Evolutionary conservation across 2,113 vertebrate species (phyloP).

Genomic region (Nannobrachium achirus): DNA sequence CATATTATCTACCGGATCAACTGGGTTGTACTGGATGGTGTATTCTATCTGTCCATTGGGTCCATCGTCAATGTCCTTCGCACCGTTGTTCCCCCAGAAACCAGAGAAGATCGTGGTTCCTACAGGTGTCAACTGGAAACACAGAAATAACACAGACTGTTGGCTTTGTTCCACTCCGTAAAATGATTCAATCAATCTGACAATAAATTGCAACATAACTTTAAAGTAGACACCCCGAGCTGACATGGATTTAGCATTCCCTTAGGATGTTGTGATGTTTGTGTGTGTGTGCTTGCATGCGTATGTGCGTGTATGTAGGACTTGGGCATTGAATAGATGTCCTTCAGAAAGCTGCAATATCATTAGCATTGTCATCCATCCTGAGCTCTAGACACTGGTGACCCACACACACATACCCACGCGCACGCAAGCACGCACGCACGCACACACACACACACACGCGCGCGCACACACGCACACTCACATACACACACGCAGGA

Average conservation of each 20-base stretch:
- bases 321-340: slow-evolving; percentile 2
- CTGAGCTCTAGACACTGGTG: background rate
- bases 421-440: background rate
- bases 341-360: slow-evolving; percentile 6
- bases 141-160: slow-evolving; percentile 1
- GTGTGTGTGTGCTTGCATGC: background rate
- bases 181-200: too few species aligned
- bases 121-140: slow-evolving; percentile 90
- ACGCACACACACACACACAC: too few species aligned
- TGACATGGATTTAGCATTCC: too few species aligned
- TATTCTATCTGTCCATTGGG: slow-evolving; percentile 98
- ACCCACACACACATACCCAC: background rate
- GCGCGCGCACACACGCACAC: too few species aligned
- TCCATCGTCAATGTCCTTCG: slow-evolving; percentile 94
- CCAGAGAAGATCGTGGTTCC: slow-evolving; percentile 96
- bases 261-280: too few species aligned
- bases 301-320: background rate
- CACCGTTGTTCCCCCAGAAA: slow-evolving; percentile 92
- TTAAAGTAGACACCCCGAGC: too few species aligned
- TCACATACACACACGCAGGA: too few species aligned
- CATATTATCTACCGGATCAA: slow-evolving; percentile 84
- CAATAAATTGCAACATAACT: too few species aligned
- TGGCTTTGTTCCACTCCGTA: too few species aligned
- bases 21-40: slow-evolving; percentile 91
- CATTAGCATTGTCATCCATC: too few species aligned